Percentiles rank a stretch among this genome's conserved stretches.
Conservation (phyloP, 2,797 vertebrate species). For the Hipposideros larvatus region DNA sequence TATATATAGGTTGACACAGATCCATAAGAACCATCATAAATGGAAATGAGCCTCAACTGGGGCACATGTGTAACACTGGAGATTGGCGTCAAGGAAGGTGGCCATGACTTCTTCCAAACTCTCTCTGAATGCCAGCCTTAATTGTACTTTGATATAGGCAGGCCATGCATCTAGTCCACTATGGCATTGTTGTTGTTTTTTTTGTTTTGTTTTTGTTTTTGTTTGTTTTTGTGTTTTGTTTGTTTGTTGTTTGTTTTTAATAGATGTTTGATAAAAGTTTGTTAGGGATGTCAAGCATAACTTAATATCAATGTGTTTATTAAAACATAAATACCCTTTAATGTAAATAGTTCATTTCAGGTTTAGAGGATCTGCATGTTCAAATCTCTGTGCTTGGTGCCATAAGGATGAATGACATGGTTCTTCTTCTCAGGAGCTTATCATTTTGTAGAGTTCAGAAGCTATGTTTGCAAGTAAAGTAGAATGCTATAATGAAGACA, state of each 20-base stretch:
- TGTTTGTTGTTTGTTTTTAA: neutral
- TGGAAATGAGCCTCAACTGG: neutral
- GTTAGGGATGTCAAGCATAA: neutral
- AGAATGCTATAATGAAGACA: neutral
- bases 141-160: neutral
- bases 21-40: neutral
- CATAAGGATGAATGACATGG: neutral
- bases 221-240: too few relatives aligned
- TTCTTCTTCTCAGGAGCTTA: neutral
- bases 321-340: neutral
- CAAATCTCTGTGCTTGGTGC: neutral
- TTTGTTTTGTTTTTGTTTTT: neutral
- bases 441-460: slow-evolving; percentile 35
- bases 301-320: neutral
- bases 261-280: slow-evolving; percentile 13
- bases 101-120: neutral
- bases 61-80: neutral
- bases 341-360: neutral
- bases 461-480: neutral
- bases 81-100: neutral
- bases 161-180: neutral
- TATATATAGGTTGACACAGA: neutral
- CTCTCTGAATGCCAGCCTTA: neutral
- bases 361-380: neutral
- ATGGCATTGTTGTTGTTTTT: neutral